A percentile compares a stretch with the other conserved stretches of the same genome.
Evolutionary conservation across 2,888 invertebrate genomes (phyloP).

Genomic region (Elysia crispata): DNA sequence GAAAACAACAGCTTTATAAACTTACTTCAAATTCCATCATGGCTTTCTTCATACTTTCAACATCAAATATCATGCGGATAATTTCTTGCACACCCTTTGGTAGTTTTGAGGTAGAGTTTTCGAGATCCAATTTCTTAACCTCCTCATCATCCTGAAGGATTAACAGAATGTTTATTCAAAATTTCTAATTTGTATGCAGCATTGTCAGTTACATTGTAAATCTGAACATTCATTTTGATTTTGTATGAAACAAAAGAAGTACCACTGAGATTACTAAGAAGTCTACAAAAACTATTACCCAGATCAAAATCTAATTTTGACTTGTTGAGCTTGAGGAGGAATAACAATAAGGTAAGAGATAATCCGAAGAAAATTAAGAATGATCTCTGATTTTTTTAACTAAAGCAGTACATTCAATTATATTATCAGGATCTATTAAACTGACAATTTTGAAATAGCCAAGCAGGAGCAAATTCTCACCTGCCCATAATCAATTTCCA

Average conservation of each 20-base stretch:
- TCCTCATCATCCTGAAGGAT: slow-evolving; percentile 65
- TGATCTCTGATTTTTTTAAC: too few relatives aligned
- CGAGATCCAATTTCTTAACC: slow-evolving; percentile 63
- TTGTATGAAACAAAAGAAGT: not conserved
- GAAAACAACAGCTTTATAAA: not conserved
- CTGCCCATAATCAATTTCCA: slow-evolving; percentile 92
- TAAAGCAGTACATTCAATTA: too few relatives aligned
- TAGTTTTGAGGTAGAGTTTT: slow-evolving; percentile 83
- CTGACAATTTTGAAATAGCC: not conserved
- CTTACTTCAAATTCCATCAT: slow-evolving; percentile 93
- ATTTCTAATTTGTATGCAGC: too few relatives aligned
- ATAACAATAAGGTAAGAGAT: too few relatives aligned
- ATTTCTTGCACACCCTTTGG: slow-evolving; percentile 88
- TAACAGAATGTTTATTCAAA: too few relatives aligned
- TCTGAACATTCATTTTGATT: too few relatives aligned
- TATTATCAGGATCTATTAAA: too few relatives aligned
- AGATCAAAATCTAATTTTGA: too few relatives aligned
- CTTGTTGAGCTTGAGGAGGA: too few relatives aligned
- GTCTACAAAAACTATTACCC: too few relatives aligned
- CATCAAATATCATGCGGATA: slow-evolving; percentile 91
- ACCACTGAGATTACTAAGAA: too few relatives aligned
- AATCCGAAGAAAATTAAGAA: not conserved
- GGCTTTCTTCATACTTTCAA: slow-evolving; percentile 92
- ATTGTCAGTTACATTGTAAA: too few relatives aligned
- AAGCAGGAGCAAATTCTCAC: slow-evolving; percentile 66